phyloP scores from a whole-genome alignment of 92 coral and sea anemone species.

The Paramuricea clavata region DNA sequence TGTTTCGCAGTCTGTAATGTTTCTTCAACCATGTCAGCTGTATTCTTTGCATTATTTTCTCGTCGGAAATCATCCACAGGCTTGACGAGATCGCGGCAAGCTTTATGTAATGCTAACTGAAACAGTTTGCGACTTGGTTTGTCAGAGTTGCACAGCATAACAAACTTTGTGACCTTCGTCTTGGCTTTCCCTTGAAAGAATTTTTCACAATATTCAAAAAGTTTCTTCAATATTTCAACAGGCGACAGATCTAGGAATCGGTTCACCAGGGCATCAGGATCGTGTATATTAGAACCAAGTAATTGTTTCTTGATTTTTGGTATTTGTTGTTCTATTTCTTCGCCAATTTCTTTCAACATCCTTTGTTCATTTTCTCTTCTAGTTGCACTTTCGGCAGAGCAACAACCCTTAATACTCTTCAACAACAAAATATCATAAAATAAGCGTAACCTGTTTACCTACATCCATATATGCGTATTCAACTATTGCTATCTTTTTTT shows the following conservation, averaged over 20 bases:
- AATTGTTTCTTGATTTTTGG: slow-evolving; percentile 78
- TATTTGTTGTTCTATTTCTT: slow-evolving; percentile 72
- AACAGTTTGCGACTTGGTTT: slow-evolving; percentile 72
- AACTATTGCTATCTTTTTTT: too few relatives aligned
- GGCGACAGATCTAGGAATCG: slow-evolving; percentile 75
- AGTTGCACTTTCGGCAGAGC: slow-evolving; percentile 72
- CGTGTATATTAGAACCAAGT: slow-evolving; percentile 72
- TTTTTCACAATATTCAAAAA: slow-evolving; percentile 72
- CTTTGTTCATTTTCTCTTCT: slow-evolving; percentile 70
- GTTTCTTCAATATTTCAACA: slow-evolving; percentile 60
- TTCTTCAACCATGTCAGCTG: slow-evolving; percentile 24
- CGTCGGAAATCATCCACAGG: slow-evolving; percentile 37
- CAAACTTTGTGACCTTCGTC: slow-evolving; percentile 58
- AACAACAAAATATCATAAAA: background rate
- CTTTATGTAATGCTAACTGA: slow-evolving; percentile 74
- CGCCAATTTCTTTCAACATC: slow-evolving; percentile 69
- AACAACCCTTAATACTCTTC: slow-evolving; percentile 77
- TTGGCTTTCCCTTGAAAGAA: slow-evolving; percentile 62
- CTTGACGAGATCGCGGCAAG: slow-evolving; percentile 65
- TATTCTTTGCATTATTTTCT: background rate
- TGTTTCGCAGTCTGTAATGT: background rate
- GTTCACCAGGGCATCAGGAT: slow-evolving; percentile 74
- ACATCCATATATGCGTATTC: background rate
- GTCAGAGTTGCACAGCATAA: slow-evolving; percentile 50
- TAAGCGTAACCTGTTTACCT: background rate